phyloP scores from a whole-genome alignment of 1,140 invertebrate genomes.

The Ceratosolen fusciceps region DNA sequence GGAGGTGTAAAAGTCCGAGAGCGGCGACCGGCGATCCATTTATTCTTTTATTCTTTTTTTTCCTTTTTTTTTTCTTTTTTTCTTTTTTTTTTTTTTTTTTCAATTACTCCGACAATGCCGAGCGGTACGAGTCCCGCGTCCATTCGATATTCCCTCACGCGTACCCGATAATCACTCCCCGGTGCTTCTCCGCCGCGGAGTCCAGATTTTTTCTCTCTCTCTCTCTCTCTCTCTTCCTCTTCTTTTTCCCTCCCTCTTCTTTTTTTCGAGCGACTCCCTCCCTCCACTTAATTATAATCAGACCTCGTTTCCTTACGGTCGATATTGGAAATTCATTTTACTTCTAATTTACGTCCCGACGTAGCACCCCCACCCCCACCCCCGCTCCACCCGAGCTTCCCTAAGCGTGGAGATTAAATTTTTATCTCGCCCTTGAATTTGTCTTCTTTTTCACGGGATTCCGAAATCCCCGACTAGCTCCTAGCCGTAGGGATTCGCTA shows the following conservation, averaged over 20 bases:
- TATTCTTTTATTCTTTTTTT: no score
- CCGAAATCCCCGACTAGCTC: not conserved
- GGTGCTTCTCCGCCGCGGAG: no score
- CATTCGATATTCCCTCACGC: not conserved
- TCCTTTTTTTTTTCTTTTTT: no score
- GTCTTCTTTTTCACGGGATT: not conserved
- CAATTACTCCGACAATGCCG: not conserved
- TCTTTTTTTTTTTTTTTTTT: no score
- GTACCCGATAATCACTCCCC: not conserved
- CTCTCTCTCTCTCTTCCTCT: no score
- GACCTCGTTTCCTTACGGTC: not conserved
- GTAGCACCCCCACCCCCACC: no score
- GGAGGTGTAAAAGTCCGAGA: not conserved
- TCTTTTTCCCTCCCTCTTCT: no score
- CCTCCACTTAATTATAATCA: not conserved
- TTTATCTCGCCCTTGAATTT: not conserved
- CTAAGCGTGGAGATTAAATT: not conserved
- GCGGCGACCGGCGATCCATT: not conserved
- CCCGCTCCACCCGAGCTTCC: not conserved
- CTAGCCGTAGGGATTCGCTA: not conserved
- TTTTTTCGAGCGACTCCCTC: not conserved
- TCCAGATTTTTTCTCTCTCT: no score
- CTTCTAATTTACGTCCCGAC: no score
- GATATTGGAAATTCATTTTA: not conserved
- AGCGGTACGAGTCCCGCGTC: not conserved